Base-by-base conservation (phyloP, 2,888 invertebrate genomes). In the Caenorhabditis sp. region DNA sequence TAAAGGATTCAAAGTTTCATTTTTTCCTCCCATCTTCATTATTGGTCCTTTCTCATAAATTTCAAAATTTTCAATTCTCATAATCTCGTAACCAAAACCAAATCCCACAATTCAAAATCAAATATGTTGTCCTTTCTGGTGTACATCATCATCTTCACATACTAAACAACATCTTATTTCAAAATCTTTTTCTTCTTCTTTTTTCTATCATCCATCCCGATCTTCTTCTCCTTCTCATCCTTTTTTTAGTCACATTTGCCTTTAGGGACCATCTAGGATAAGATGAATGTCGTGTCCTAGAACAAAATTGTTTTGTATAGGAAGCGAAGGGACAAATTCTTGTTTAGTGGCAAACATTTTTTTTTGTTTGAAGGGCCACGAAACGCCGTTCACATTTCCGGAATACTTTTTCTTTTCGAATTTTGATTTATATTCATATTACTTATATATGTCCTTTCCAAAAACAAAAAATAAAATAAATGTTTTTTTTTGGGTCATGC, bases 121-220 rank as follows among this genome's bases (percentile, higher is more conserved):
- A 31, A 31, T 31, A 31, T 31, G 31, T 31, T 31, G 31, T 31
- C 31, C 31, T 31, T 31, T 31, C n/a, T 31, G 5, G 10, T 31
- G 31, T 31, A 31, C 43, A 43, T 43, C 43, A 43, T 43, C 43
- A 43, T 43, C 43, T 17, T 43, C 43, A 12, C 3, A 36, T 36
- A 5, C 36, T 10, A 36, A 10, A 36, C 10, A 31, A 31, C 31
- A 31, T 31, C 43, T n/a, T 14, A 25, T 58, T 23, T 20, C 27
- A 27, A n/a, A 43, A 53, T 43, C 57, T 53, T 21, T 31, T 1
- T 1, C 50, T 53, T 26, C 63, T 62, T 62, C 62, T 70, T 65
- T 61, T 59, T 59, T 31, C 64, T 70, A 65, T 66, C 70, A 61
- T 21, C 52, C 69, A 23, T 58, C 58, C 62, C 21, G 36, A 36